Percentiles rank a stretch among this genome's conserved stretches.
phyloP scores from a whole-genome alignment of 2,888 invertebrate species.

The Chrysina gloriosa region DNA sequence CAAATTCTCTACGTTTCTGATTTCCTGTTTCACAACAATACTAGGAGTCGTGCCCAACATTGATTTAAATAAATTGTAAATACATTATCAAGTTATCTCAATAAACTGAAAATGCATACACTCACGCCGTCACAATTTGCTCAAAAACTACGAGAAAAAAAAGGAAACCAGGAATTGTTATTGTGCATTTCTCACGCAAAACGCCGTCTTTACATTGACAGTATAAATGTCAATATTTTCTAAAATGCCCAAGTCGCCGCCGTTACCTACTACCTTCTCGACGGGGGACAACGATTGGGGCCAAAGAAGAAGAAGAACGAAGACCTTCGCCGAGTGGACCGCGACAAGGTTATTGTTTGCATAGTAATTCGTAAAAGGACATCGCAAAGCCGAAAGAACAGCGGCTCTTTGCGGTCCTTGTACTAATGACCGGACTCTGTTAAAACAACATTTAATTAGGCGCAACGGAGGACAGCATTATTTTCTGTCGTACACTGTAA shows the following conservation, averaged over 20 bases:
- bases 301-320: not conserved
- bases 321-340: slow-evolving; percentile 24
- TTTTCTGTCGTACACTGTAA: slow-evolving; percentile 50
- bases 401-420: slow-evolving; percentile 60
- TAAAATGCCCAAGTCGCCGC: slow-evolving; percentile 2
- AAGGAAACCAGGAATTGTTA: not conserved
- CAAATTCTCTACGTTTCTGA: no score
- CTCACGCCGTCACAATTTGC: no score
- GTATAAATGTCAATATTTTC: slow-evolving; percentile 43
- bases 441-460: slow-evolving; percentile 65
- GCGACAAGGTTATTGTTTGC: slow-evolving; percentile 44
- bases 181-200: not conserved
- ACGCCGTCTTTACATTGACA: slow-evolving; percentile 15
- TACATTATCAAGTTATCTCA: no score
- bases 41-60: no score
- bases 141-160: no score
- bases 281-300: not conserved
- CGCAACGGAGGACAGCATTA: slow-evolving; percentile 54
- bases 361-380: slow-evolving; percentile 46
- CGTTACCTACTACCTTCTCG: not conserved
- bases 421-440: slow-evolving; percentile 62
- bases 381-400: slow-evolving; percentile 47
- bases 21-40: no score
- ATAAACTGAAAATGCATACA: no score
- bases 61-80: no score